These are phyloP conservation scores for Arion vulgaris DNA, from an alignment of 1,140 invertebrate species.

Conservation along the genomic window DNA sequence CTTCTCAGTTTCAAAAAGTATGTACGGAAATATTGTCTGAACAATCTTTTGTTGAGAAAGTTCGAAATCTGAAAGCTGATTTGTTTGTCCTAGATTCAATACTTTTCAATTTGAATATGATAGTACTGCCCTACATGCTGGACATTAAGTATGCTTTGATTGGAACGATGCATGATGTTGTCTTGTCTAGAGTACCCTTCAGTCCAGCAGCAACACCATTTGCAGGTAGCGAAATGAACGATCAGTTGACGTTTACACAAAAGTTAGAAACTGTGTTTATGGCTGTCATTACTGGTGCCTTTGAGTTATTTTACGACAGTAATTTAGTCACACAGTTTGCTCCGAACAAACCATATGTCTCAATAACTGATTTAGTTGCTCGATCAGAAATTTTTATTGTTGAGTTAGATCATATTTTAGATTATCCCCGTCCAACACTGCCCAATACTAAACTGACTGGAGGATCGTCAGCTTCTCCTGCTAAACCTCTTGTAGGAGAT, in stretches of 20 bases:
- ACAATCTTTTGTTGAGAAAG: neutral
- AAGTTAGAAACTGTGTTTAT: neutral
- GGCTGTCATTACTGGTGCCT: neutral
- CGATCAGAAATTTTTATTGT: conserved; percentile 43
- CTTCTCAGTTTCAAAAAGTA: neutral
- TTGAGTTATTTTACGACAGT: neutral
- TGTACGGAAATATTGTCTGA: conserved; percentile 13
- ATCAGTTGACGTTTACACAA: conserved; percentile 29
- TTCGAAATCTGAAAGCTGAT: conserved; percentile 12
- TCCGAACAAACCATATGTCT: conserved; percentile 26
- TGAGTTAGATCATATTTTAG: conserved; percentile 46
- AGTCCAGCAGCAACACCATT: conserved; percentile 8
- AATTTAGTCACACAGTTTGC: neutral
- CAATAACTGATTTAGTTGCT: neutral
- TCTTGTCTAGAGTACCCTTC: conserved; percentile 16
- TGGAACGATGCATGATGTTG: conserved; percentile 17
- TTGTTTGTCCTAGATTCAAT: conserved; percentile 39
- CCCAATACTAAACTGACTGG: conserved; percentile 52
- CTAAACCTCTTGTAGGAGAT: conserved; percentile 21
- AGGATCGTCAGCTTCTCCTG: conserved; percentile 39
- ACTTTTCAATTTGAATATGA: conserved; percentile 2
- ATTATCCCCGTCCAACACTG: conserved; percentile 46
- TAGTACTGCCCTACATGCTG: conserved; percentile 39
- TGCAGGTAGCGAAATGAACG: neutral
- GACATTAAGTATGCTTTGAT: conserved; percentile 37